A percentile compares a stretch with the other conserved stretches of the same genome.
These are phyloP conservation scores for Entomyzon cyanotis DNA, from an alignment of 2,113 vertebrate genomes.

Conservation along the genomic window DNA sequence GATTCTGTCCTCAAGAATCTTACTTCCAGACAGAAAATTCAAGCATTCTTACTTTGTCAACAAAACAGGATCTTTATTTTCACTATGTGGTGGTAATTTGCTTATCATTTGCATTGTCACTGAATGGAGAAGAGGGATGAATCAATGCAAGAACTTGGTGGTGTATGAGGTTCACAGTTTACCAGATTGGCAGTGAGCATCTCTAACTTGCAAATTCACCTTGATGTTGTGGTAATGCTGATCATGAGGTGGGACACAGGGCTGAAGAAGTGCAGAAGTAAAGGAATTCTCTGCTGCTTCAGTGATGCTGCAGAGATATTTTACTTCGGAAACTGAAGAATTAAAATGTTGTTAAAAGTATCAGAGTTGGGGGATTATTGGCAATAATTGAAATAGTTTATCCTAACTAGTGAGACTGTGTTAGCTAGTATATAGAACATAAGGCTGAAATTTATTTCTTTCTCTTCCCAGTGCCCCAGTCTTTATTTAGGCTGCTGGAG, in stretches of 20 bases:
- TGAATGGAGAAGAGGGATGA: neutral
- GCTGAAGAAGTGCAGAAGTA: neutral
- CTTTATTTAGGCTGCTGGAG: neutral
- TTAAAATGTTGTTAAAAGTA: rapidly evolving
- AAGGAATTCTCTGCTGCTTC: neutral
- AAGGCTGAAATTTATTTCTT: neutral
- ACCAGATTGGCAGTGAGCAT: neutral
- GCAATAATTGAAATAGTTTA: neutral
- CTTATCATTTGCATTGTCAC: neutral
- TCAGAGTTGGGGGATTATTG: neutral
- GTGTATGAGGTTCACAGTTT: neutral
- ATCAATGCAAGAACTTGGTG: neutral
- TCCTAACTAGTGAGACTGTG: neutral
- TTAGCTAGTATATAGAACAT: neutral
- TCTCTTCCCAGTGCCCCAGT: rapidly evolving
- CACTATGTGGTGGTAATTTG: neutral
- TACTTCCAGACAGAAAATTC: neutral
- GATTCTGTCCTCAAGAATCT: neutral
- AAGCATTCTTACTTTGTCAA: neutral
- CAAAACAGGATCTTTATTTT: neutral
- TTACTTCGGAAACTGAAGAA: neutral
- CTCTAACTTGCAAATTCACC: neutral
- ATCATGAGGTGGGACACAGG: neutral
- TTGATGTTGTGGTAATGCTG: neutral
- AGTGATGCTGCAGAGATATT: neutral